These are phyloP conservation scores for Melanophora roralis DNA, from an alignment of 2,888 invertebrate species.

Conservation along the genomic window DNA sequence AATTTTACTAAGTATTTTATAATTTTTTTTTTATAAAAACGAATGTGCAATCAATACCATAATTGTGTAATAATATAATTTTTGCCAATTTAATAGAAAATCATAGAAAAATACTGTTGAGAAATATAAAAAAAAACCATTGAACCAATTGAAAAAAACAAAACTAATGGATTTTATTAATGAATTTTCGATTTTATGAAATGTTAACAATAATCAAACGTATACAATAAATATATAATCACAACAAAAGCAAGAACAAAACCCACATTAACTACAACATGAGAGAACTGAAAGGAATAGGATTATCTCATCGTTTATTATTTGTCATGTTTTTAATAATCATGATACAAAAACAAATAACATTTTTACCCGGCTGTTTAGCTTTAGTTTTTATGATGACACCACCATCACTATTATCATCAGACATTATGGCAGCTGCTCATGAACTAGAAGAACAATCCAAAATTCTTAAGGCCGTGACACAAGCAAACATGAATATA, in stretches of 20 bases:
- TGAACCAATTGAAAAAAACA: constrained; percentile 3
- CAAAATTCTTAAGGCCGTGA: constrained; percentile 22
- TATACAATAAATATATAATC: constrained; percentile 4
- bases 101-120: constrained; percentile 16
- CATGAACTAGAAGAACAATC: constrained; percentile 27
- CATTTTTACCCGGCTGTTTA: constrained; percentile 26
- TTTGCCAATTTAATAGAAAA: constrained; percentile 30
- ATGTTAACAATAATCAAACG: constrained; percentile 11
- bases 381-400: constrained; percentile 55
- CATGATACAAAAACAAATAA: constrained; percentile 20
- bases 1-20: too few species aligned
- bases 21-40: too few species aligned
- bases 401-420: constrained; percentile 27
- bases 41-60: too few species aligned
- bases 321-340: constrained; percentile 42
- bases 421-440: constrained; percentile 45
- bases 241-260: constrained; percentile 1
- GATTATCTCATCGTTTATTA: constrained; percentile 53
- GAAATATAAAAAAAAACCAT: constrained; percentile 35
- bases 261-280: constrained; percentile 21
- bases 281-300: constrained; percentile 22
- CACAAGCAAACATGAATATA: constrained; percentile 3
- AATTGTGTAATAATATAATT: too few species aligned
- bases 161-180: constrained; percentile 46
- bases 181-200: constrained; percentile 38